Evolutionary conservation across 2,888 invertebrate species (phyloP), one percentile per base, ranked within the genome.

Genomic region (Oligia strigilis): DNA sequence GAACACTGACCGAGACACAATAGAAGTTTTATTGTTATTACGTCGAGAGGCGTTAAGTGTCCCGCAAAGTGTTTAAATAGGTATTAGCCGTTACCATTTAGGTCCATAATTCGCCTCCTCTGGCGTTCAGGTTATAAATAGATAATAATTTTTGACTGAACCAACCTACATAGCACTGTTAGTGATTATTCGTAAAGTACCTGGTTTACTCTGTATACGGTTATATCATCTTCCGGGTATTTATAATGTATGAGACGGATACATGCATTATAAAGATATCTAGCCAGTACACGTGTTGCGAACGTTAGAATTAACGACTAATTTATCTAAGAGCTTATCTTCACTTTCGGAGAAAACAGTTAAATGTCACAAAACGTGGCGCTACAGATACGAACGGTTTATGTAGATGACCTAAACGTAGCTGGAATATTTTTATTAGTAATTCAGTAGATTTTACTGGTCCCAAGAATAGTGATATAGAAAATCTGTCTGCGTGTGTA

Each of bases 301-400:
- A 77, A 67, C 82, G 75, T 60, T 82, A 76, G 23, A 69, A 62
- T 81, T 81, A 55, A 81, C 77, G 77, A 82, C 62, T 40, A 43
- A 82, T 64, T 82, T 77, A 83, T 81, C 83, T 77, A 64, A 62
- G 69, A 77, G 62, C 40, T 77, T 82, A 80, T 81, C 83, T 82
- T 29, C 14, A 43, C 29, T 58, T 81, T 64, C 81, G 29, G 17
- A 83, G 81, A 81, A 83, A 69, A 83, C 62, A 58, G 77, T 64
- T 82, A n/a, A 81, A 58, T 69, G 62, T 40, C 55, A 83, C 17
- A 36, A 77, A 69, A 69, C 46, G 23, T 69, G 77, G 62, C 11
- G 13, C 17, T 49, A 62, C 11, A 77, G 55, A 81, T 69, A 83
- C 11, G n/a, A 69, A 9, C 9, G 14, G 55, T 46, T 77, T 82